Base-by-base conservation (phyloP, 2,888 invertebrate species). In the Melieria picta region DNA sequence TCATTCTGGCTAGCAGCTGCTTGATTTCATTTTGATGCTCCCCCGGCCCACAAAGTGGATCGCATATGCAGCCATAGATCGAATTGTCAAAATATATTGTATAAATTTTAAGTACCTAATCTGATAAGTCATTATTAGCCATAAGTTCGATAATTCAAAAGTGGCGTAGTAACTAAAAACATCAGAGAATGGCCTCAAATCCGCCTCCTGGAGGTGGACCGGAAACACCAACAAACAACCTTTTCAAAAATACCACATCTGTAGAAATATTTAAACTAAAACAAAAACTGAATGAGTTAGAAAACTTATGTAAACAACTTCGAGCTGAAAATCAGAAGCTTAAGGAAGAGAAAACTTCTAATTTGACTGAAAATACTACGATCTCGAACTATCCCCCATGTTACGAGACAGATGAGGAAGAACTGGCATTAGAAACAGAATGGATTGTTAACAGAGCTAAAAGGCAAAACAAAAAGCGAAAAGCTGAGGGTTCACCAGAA, bases 231-330 rank as follows among this genome's bases (percentile, higher is more conserved):
- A 50, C 9, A 50, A 11, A 10, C 9, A 50, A 50, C 50, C 9
- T 10, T 10, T 9, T 11, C 9, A 1, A 50, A 10, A 50, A 50
- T 50, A 11, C 3, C 50, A 9, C 9, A 50, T 9, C 9, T 50
- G 11, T 50, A 10, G 50, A 50, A 50, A 50, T 50, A 50, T 9
- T 16, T 11, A 5, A 16, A 16, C 60, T 60, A 7, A 60, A 16
- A 9, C 30, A 60, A 16, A 60, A 10, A 60, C 66, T 65, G 79
- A 5, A 63, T 61, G 30, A 62, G 46, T 62, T 62, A 43, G 61
- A 61, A 61, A 43, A 7, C 13, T 45, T 61, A 9, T 61, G 61
- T 61, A 16, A 10, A 9, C 57, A 57, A 16, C 43, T 65, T 16
- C 52, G 13, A 65, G 52, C 10, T 30, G 65, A 55, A 65, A 65